A percentile compares a stretch with the other conserved stretches of the same genome.
Evolutionary conservation across 2,113 vertebrate genomes (phyloP).

Genomic region (Neolamprologus devosi): DNA sequence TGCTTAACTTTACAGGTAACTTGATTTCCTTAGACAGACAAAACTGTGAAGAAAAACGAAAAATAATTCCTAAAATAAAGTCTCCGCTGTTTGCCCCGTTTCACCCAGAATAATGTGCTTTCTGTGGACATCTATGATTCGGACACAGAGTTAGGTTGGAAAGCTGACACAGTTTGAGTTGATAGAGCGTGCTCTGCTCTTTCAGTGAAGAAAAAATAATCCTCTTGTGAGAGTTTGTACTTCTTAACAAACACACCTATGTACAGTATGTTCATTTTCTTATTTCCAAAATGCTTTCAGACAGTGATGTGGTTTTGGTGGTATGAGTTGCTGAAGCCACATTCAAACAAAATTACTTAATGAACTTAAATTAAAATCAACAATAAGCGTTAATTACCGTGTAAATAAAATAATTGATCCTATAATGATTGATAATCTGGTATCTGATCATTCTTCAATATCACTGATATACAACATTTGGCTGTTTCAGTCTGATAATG

Average conservation of each 20-base stretch:
- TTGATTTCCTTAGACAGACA: not conserved
- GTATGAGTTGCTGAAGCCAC: not conserved
- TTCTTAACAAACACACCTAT: not conserved
- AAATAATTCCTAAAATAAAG: not conserved
- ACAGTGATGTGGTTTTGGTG: not conserved
- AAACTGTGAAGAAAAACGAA: fast-evolving
- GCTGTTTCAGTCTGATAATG: not conserved
- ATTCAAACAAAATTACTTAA: not conserved
- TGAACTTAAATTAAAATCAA: fast-evolving
- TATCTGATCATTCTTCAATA: not conserved
- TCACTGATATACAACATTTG: not conserved
- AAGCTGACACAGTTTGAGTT: not conserved
- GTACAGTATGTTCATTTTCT: not conserved
- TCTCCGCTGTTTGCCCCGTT: fast-evolving
- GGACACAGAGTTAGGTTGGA: not conserved
- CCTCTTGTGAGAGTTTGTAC: not conserved
- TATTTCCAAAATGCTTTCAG: not conserved
- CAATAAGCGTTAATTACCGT: not conserved
- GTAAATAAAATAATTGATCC: not conserved
- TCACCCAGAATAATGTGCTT: not conserved
- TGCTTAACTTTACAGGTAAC: not conserved
- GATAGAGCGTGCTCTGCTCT: not conserved
- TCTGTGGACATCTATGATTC: not conserved
- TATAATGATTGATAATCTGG: not conserved
- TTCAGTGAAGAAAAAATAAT: not conserved